phyloP scores from a whole-genome alignment of 2,888 invertebrate species.

The Reticulitermes lucifugus region DNA sequence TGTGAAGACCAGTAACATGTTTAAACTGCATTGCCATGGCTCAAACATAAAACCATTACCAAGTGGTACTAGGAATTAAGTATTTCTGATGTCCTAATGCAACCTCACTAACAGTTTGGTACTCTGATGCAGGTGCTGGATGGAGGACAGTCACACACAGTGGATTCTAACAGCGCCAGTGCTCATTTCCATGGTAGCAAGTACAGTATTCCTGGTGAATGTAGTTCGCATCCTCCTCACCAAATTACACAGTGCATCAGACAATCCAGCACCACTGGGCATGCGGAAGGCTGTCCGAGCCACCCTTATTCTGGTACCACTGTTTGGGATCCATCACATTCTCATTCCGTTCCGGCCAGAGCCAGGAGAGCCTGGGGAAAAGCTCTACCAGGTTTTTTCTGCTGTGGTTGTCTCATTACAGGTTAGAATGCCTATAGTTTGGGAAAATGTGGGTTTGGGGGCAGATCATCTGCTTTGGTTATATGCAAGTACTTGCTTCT shows the following conservation, averaged over 20 bases:
- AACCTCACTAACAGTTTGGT: no score
- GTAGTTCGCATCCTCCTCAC: slow-evolving; percentile 74
- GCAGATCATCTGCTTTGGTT: no score
- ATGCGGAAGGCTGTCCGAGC: slow-evolving; percentile 77
- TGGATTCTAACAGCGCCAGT: slow-evolving; percentile 76
- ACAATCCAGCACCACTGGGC: slow-evolving; percentile 70
- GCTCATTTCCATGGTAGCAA: slow-evolving; percentile 69
- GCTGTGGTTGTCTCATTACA: slow-evolving; percentile 79
- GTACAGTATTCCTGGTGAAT: slow-evolving; percentile 75
- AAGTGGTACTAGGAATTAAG: no score
- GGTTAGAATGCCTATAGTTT: slow-evolving; percentile 61
- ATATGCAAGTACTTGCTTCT: no score
- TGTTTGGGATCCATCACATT: slow-evolving; percentile 80
- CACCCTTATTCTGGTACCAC: slow-evolving; percentile 79
- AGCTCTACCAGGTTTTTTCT: slow-evolving; percentile 74
- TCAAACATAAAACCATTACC: no score
- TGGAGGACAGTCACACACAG: slow-evolving; percentile 71
- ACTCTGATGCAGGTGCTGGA: slow-evolving; percentile 72
- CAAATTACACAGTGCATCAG: slow-evolving; percentile 73
- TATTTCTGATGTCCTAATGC: no score
- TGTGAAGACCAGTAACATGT: no score
- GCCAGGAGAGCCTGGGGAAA: slow-evolving; percentile 68
- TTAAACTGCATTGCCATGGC: no score
- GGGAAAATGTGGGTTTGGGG: no score
- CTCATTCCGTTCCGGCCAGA: slow-evolving; percentile 76